Evolutionary conservation across 2,797 vertebrate species (phyloP).

Genomic region (Artibeus jamaicensis): DNA sequence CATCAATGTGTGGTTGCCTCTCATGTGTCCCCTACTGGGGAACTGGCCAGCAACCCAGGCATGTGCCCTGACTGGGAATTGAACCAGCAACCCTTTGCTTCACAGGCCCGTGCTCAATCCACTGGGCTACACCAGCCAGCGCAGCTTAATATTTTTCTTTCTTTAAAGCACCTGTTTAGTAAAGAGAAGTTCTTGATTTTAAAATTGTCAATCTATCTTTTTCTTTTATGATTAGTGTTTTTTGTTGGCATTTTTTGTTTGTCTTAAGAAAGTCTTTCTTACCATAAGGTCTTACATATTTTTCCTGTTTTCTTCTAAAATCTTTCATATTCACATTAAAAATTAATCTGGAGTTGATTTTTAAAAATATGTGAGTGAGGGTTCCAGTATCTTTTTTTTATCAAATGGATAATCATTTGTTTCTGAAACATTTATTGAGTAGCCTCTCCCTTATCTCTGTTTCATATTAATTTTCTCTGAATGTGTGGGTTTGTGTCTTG

Average conservation of each 20-base stretch:
- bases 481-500: background rate
- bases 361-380: background rate
- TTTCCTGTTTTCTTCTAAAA: background rate
- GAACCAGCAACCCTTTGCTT: too few species aligned
- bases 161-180: background rate
- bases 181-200: constrained; percentile 4
- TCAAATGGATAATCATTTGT: background rate
- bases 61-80: too few species aligned
- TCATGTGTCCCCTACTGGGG: too few species aligned
- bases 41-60: too few species aligned
- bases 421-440: background rate
- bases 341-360: background rate
- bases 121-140: too few species aligned
- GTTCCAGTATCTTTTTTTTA: background rate
- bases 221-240: background rate
- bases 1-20: too few species aligned
- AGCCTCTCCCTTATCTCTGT: background rate
- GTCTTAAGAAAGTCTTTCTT: background rate
- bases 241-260: background rate
- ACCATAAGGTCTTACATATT: background rate
- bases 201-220: background rate
- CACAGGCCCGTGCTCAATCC: too few species aligned
- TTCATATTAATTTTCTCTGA: background rate
- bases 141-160: background rate
- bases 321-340: background rate